Evolutionary conservation across 2,797 vertebrate species (phyloP), one percentile per base, ranked within the genome.

Genomic region (Cryptoprocta ferox): DNA sequence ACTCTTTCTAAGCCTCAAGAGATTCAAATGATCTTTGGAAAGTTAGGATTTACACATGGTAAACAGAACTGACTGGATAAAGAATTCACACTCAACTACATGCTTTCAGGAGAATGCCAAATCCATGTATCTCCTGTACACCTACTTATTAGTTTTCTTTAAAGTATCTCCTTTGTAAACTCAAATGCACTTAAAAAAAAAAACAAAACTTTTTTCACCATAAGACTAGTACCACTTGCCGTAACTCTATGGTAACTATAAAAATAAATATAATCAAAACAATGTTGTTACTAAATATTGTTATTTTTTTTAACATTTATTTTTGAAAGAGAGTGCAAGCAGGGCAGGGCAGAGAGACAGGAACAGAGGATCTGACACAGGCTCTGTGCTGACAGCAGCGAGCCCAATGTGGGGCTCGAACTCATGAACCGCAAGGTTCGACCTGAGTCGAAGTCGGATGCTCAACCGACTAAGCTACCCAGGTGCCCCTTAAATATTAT

Each of bases 231-330:
- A 59, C 26, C 39, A 61, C 12, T 70, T 95, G 39, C 50, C 28
- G 28, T 37, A 87, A 66, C n/a, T 86, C 37, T 75, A 95, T 68
- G 79, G 50, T 61, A 88, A 88, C 53, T 81, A 94, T 73, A 88
- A 71, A 94, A 81, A 87, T 63, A 70, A 91, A 53, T 89, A 78
- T 14, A 80, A 91, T 56, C n/a, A 79, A 79, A 80, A 80, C 35
- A 70, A n/a, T 56, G 30, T 15, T 86, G 65, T 30, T 68, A 53
- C 35, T 86, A 85, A 80, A 71, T 39, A 71, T 30, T 42, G 13
- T 42, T n/a, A n/a, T 42, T 73, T 73, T 42, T 42, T 56, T 56
- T 56, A 56, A 56, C 18, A 18, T 56, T 56, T 56, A 56, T 56
- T 56, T 56, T 56, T 56, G 53, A 56, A 1, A 56, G 6, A 56